Evolutionary conservation across 2,113 vertebrate genomes (phyloP).

Genomic region (Daboia siamensis): DNA sequence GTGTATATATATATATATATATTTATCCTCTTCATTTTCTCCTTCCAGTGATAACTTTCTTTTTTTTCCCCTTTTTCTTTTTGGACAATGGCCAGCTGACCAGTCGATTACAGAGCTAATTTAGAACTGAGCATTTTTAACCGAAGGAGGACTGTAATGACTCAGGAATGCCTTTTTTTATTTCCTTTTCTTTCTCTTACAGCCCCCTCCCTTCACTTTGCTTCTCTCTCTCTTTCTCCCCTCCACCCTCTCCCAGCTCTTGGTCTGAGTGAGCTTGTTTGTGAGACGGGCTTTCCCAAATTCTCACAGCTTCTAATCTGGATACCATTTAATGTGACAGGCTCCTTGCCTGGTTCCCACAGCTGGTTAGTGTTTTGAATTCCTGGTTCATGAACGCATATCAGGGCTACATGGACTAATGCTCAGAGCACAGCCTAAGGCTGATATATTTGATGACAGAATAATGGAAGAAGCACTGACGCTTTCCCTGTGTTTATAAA

Average conservation of each 20-base stretch:
- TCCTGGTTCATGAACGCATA: constrained; percentile 91
- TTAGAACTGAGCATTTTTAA: constrained; percentile 48
- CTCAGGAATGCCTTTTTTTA: constrained; percentile 38
- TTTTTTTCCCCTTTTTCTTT: background rate
- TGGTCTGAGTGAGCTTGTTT: constrained; percentile 49
- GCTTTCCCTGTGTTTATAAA: constrained; percentile 59
- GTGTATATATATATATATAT: no score
- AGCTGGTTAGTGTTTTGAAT: constrained; percentile 95
- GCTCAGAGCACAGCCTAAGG: constrained; percentile 68
- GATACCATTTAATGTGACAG: constrained; percentile 79
- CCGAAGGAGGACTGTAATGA: constrained; percentile 36
- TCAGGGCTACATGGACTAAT: constrained; percentile 77
- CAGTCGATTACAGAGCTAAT: constrained; percentile 34
- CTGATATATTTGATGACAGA: constrained; percentile 78
- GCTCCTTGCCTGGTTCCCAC: constrained; percentile 81
- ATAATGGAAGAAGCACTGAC: constrained; percentile 64
- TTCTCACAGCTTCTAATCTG: constrained; percentile 82
- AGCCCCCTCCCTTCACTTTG: background rate
- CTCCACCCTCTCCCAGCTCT: constrained; percentile 28
- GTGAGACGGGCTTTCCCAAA: constrained; percentile 74
- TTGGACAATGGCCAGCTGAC: background rate
- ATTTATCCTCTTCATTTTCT: background rate
- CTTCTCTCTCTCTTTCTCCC: background rate
- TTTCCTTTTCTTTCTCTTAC: constrained; percentile 16
- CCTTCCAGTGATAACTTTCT: background rate